A percentile compares a stretch with the other conserved stretches of the same genome.
Conservation (phyloP, 30 jellyfish, hydroid and myxozoan genomes). For the Haliclystus octoradiatus region DNA sequence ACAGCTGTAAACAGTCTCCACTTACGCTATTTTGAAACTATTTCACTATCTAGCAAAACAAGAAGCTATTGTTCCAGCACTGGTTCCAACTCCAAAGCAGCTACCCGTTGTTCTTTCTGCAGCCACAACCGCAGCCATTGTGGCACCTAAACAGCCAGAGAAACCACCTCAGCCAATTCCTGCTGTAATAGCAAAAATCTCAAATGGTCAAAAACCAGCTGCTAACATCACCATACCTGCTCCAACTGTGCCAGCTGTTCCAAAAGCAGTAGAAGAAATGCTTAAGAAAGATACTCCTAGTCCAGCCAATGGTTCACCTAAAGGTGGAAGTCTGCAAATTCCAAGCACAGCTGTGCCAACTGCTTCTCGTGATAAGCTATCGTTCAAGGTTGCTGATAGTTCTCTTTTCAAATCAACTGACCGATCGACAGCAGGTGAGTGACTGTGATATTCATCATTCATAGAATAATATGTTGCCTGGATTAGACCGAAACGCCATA, state of each 20-base stretch:
- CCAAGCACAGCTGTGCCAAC: no score
- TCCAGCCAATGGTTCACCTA: no score
- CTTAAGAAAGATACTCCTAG: no score
- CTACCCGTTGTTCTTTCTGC: conserved; percentile 31
- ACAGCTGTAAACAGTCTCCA: no score
- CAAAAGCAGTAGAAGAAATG: no score
- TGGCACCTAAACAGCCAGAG: background rate
- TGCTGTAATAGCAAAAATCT: conserved; percentile 1
- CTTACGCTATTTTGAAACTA: no score
- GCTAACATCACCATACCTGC: background rate
- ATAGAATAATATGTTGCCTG: no score
- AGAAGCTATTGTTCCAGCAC: conserved; percentile 89
- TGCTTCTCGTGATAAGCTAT: no score
- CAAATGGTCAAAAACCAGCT: background rate
- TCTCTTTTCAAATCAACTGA: conserved; percentile 26
- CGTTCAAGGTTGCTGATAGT: conserved; percentile 74
- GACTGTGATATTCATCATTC: background rate
- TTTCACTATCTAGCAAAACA: no score
- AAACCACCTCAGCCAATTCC: background rate
- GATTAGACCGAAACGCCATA: no score
- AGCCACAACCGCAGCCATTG: conserved; percentile 16
- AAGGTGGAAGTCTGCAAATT: no score
- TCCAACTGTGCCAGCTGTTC: background rate
- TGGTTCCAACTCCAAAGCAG: conserved; percentile 72
- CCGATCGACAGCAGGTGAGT: conserved; percentile 18